Evolutionary conservation across 2,888 invertebrate genomes (phyloP), one percentile per base, ranked within the genome.

Genomic region (Habrosyne pyritoides): DNA sequence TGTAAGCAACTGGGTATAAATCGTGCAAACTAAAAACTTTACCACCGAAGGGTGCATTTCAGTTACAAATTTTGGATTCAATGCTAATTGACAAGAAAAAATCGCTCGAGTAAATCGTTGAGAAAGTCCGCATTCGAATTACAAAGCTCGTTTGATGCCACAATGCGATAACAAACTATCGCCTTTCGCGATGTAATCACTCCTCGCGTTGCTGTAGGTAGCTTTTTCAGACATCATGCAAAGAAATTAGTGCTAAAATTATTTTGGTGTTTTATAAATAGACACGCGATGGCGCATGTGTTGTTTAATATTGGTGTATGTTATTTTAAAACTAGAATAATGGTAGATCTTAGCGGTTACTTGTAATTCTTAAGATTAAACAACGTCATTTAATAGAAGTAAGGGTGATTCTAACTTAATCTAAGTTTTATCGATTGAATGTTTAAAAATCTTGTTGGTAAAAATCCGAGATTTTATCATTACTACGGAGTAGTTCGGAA

Each of bases 21-120:
- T n/a, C 24, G 21, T 21, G 14, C 14, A 10, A 26, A 21, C 14
- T 21, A 6, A 42, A 42, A 42, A 2, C 7, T 42, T 7, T 1
- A 42, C 18, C 18, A 42, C 8, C 14, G 14, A 36, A 0, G 8
- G 42, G 42, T 42, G 42, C 42, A 21, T 1, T 61, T 58, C 53
- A 48, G 59, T 53, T 67, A 66, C 59, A 61, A 61, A 75, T 73
- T 78, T 67, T 55, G 59, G 59, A 75, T 77, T 75, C 74, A 71
- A 76, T 75, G 71, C 76, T 81, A 80, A 77, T 79, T 81, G 74
- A 77, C 75, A 69, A 63, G 66, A 80, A 84, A 81, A 80, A 83
- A 82, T 80, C 62, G 73, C 64, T 59, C 62, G 64, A 67, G 74
- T 78, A 79, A 84, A 80, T 83, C 77, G 83, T 73, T 77, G 75